phyloP scores from a whole-genome alignment of 2,888 invertebrate species.

The Pseudeuparius sepicola region DNA sequence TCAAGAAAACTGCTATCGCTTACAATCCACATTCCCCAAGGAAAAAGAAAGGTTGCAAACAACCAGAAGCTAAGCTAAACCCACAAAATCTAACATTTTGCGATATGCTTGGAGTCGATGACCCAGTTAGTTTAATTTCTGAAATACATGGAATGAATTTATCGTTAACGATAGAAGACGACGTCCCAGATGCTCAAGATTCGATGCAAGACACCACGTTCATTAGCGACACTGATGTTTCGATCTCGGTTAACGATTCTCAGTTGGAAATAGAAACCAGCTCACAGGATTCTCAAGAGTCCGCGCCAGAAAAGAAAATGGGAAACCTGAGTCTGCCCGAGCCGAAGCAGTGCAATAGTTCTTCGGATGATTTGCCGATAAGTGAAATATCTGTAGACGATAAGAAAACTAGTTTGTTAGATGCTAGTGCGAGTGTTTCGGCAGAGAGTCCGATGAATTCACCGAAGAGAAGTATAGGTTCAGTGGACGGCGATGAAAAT shows the following conservation, averaged over 20 bases:
- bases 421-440: slow-evolving; percentile 2
- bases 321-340: slow-evolving; percentile 28
- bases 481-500: no score
- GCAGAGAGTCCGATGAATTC: slow-evolving; percentile 11
- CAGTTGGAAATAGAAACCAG: slow-evolving; percentile 12
- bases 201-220: slow-evolving; percentile 19
- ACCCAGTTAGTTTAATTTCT: slow-evolving; percentile 50
- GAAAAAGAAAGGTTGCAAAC: slow-evolving; percentile 18
- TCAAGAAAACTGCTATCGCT: slow-evolving; percentile 61
- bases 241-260: slow-evolving; percentile 8
- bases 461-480: slow-evolving; percentile 8
- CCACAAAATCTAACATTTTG: slow-evolving; percentile 62
- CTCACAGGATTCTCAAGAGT: slow-evolving; percentile 17
- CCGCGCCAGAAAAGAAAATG: slow-evolving; percentile 13
- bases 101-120: slow-evolving; percentile 61
- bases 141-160: slow-evolving; percentile 21
- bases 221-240: slow-evolving; percentile 10
- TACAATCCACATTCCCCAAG: slow-evolving; percentile 41
- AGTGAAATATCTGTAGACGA: slow-evolving; percentile 2
- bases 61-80: slow-evolving; percentile 46
- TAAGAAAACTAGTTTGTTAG: slow-evolving; percentile 6
- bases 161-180: slow-evolving; percentile 22
- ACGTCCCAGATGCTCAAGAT: no score
- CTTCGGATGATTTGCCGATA: background rate
- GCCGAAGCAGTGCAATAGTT: slow-evolving; percentile 24